Base-by-base conservation (phyloP, 2,888 invertebrate genomes). In the Stictocephala bisonia region DNA sequence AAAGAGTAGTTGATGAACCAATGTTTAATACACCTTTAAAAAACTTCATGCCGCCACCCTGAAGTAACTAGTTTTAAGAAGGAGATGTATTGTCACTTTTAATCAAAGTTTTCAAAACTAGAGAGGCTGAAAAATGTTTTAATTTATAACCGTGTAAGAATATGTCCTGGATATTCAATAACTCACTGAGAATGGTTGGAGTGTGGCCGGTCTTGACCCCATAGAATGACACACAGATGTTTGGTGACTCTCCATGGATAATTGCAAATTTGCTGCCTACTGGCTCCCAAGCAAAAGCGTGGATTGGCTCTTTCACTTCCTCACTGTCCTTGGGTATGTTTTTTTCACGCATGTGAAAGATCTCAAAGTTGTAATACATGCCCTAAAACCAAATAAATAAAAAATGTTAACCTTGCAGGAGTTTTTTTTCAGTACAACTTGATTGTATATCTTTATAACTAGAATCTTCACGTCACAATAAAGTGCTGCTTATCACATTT, bases 271-370 rank as follows among this genome's bases (percentile, higher is more conserved):
- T 98, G 60, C 91, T 93, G 1, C 99, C 99, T 6, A 95, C 88
- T 0, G 99, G 99, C 83, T 99, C 99, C 99, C 99, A 99, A 0
- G 97, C 97, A 82, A 99, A 99, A 0, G 97, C 96, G 81, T 94
- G 92, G 72, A 95, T 94, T 0, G 93, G 90, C 81, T 94, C 95
- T 83, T 99, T 97, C 76, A 97, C 94, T 85, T 99, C 99, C 0
- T 99, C 93, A 11, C 95, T 96, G 83, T 99, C 99, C 0, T 99
- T 97, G 0, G 99, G 99, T 79, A 99, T 95, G 83, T 96, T 93
- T 82, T 98, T 98, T 82, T 99, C 97, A 69, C 96, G 88, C 93
- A 99, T 96, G 82, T 99, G 97, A 87, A 99, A 99, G 79, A 99
- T 94, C 86, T 99, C 99, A 85, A 99, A 97, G 84, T 98, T 99